Percentiles rank a stretch among this genome's conserved stretches.
These are phyloP conservation scores for Eurois occulta DNA, from an alignment of 2,888 invertebrate genomes.

Conservation along the genomic window DNA sequence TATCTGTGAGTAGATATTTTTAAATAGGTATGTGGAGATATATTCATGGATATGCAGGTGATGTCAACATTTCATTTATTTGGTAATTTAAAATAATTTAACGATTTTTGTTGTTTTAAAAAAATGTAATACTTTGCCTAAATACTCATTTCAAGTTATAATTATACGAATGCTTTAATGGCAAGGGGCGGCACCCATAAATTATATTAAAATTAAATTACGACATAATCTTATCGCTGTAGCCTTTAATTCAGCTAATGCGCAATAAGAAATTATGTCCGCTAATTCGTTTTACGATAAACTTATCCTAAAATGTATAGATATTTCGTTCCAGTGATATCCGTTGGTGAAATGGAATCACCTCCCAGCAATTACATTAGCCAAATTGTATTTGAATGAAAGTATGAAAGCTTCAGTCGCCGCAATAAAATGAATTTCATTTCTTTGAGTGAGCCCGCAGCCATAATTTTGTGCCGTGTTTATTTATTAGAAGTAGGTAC, in stretches of 20 bases:
- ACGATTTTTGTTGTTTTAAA: too few species aligned
- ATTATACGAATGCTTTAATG: constrained; percentile 32
- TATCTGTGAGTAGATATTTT: neutral
- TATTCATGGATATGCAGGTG: neutral
- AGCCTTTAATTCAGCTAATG: constrained; percentile 65
- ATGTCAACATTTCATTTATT: neutral
- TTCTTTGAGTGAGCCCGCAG: constrained; percentile 79
- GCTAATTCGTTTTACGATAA: constrained; percentile 56
- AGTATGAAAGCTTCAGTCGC: constrained; percentile 78
- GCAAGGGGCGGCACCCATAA: constrained; percentile 45
- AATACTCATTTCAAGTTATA: constrained; percentile 36
- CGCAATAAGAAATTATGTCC: constrained; percentile 59
- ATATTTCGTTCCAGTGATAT: constrained; percentile 60
- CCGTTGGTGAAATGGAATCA: constrained; percentile 76
- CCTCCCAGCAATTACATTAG: constrained; percentile 84
- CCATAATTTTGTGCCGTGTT: constrained; percentile 73
- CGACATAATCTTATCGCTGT: constrained; percentile 64
- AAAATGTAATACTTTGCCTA: constrained; percentile 11
- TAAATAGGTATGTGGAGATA: neutral
- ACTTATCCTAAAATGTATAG: constrained; percentile 53
- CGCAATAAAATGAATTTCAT: constrained; percentile 85
- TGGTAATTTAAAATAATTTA: neutral
- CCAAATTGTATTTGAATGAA: constrained; percentile 85
- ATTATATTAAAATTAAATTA: constrained; percentile 63
- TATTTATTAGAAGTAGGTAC: constrained; percentile 72